phyloP scores from a whole-genome alignment of 2,113 vertebrate species.

The Poeciliopsis prolifica region DNA sequence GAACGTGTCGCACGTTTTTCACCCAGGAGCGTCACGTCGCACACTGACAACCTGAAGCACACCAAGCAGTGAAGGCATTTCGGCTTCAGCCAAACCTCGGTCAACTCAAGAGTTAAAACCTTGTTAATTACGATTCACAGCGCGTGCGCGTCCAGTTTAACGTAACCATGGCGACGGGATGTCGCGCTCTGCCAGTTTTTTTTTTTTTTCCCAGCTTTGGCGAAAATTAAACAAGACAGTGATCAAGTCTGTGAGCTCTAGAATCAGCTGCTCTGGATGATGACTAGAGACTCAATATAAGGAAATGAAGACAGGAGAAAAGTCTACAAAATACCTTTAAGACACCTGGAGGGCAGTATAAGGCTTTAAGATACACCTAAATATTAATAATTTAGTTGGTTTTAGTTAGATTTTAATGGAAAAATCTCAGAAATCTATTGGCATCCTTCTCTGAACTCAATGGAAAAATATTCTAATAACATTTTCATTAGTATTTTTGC shows the following conservation, averaged over 20 bases:
- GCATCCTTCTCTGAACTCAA: too few species aligned
- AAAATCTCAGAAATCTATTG: too few species aligned
- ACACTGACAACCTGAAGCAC: not conserved
- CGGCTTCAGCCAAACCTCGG: conserved; percentile 1
- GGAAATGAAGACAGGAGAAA: too few species aligned
- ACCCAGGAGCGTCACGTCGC: not conserved
- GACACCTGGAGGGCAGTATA: too few species aligned
- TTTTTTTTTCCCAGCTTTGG: not conserved
- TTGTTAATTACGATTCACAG: conserved; percentile 44
- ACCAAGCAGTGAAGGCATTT: not conserved
- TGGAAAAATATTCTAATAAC: too few species aligned
- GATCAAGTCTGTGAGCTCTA: not conserved
- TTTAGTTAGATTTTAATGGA: not conserved
- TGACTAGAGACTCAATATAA: too few species aligned
- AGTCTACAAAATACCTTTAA: not conserved
- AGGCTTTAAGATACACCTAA: not conserved
- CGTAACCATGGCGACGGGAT: conserved; percentile 52
- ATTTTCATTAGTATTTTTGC: too few species aligned
- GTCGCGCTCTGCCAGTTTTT: conserved; percentile 11
- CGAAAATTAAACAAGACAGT: not conserved
- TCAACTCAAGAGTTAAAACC: conserved; percentile 6
- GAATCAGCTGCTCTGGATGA: too few species aligned
- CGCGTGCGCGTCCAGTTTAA: conserved; percentile 16
- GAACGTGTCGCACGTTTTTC: not conserved
- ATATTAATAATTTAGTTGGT: not conserved